Conservation (phyloP, 2,797 vertebrate genomes). For the Decapterus maruadsi region DNA sequence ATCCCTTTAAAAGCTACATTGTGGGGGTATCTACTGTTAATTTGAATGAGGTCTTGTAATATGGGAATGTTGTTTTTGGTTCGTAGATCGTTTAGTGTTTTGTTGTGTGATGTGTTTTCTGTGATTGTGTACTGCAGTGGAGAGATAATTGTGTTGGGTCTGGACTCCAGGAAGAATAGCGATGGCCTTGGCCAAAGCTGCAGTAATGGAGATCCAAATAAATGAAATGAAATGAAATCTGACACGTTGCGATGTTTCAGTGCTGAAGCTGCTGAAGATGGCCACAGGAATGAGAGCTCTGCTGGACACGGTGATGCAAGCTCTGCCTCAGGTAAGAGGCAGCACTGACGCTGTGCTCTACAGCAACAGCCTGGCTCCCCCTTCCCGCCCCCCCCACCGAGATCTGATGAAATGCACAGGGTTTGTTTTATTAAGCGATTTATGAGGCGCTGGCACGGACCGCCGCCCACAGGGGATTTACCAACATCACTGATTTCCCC, state of each 20-base stretch:
- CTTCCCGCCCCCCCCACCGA: too few relatives aligned
- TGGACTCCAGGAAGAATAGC: too few relatives aligned
- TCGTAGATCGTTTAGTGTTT: too few relatives aligned
- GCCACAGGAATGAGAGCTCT: conserved; percentile 96
- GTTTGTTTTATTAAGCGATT: conserved; percentile 59
- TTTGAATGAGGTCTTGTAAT: too few relatives aligned
- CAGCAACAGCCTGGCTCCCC: conserved; percentile 29
- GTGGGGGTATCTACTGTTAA: too few relatives aligned
- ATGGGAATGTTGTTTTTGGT: too few relatives aligned
- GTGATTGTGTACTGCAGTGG: too few relatives aligned
- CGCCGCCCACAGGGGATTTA: conserved; percentile 36
- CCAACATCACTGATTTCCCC: conserved; percentile 15
- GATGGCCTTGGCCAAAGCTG: too few relatives aligned
- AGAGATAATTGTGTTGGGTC: too few relatives aligned
- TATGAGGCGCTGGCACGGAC: conserved; percentile 36
- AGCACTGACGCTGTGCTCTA: conserved; percentile 14
- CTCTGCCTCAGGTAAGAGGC: conserved; percentile 93
- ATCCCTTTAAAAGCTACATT: too few relatives aligned
- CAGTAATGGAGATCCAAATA: too few relatives aligned
- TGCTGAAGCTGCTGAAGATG: conserved; percentile 97
- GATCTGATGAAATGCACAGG: conserved; percentile 58
- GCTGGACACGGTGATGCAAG: conserved; percentile 97
- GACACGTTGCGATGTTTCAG: conserved; percentile 77
- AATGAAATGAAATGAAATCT: conserved; percentile 16
- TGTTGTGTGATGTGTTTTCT: too few relatives aligned